Evolutionary conservation across 2,888 invertebrate species (phyloP), one percentile per base, ranked within the genome.

Genomic region (Cybosia mesomella): DNA sequence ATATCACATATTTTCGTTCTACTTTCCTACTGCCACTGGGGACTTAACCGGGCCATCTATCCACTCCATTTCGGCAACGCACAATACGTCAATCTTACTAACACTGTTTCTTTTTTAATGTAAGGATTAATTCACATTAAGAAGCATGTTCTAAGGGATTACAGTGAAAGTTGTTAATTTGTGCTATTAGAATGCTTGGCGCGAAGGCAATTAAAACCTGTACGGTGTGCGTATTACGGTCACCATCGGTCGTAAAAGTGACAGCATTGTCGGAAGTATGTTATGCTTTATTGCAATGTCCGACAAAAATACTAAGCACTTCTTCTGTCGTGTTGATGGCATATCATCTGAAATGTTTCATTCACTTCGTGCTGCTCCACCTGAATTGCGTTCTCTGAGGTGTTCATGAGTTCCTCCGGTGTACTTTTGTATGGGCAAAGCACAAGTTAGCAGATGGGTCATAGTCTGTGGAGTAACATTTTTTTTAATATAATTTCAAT

Each of bases 31-130:
- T 85, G 87, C 89, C 90, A 86, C 85, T 85, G 83, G 83, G 83
- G 85, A 87, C 83, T 83, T 84, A 91, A 89, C 85, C 89, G 86
- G 91, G 87, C 82, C 91, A 87, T 79, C 85, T 85, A 84, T 84
- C 66, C 70, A 61, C 58, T 63, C 78, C 73, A 77, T 88, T 87
- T 87, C 83, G 87, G 87, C 88, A 87, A 84, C 72, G 79, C 76
- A 53, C 78, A 83, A 85, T 83, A 87, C 83, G 90, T 90, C 91
- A 89, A 86, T 87, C 88, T 86, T 74, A 67, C 79, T 83, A 77
- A 77, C 70, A n/a, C 72, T 22, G 43, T 75, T 69, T 73, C 62
- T 68, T 77, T 72, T n/a, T 73, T 68, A 75, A 77, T 77, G 70
- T 76, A 77, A 83, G 82, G 85, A 88, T 88, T 88, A 86, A 64